These are phyloP conservation scores for Prionace glauca DNA, from an alignment of 2,797 vertebrate genomes.

Conservation along the genomic window DNA sequence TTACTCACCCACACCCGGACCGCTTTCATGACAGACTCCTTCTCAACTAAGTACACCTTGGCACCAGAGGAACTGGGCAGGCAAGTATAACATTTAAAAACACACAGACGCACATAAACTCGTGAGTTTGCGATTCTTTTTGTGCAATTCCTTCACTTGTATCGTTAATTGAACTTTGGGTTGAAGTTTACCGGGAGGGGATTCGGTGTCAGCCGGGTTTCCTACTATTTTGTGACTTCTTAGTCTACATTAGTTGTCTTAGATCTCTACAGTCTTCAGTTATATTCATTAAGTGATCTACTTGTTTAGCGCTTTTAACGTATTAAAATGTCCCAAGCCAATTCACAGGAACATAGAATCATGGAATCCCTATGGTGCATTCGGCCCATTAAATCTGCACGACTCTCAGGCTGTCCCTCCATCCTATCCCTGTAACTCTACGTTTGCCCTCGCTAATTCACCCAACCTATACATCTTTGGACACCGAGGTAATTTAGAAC, in stretches of 20 bases:
- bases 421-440: no score
- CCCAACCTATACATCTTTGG: no score
- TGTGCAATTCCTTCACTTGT: background rate
- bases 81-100: constrained; percentile 48
- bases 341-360: background rate
- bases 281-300: background rate
- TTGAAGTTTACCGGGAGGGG: background rate
- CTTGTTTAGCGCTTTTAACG: background rate
- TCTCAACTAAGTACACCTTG: constrained; percentile 70
- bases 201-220: constrained; percentile 41
- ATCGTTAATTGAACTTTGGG: background rate
- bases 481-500: no score
- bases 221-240: constrained; percentile 46
- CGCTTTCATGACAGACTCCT: constrained; percentile 65
- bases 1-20: constrained; percentile 72
- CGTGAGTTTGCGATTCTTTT: background rate
- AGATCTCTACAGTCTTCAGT: background rate
- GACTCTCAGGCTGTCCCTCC: no score
- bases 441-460: no score
- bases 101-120: background rate
- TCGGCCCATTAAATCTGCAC: no score
- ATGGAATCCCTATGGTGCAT: no score
- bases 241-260: constrained; percentile 37
- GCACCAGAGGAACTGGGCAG: constrained; percentile 76
- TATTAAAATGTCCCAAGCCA: background rate